phyloP scores from a whole-genome alignment of 2,888 invertebrate genomes.

The Athalia cordata region DNA sequence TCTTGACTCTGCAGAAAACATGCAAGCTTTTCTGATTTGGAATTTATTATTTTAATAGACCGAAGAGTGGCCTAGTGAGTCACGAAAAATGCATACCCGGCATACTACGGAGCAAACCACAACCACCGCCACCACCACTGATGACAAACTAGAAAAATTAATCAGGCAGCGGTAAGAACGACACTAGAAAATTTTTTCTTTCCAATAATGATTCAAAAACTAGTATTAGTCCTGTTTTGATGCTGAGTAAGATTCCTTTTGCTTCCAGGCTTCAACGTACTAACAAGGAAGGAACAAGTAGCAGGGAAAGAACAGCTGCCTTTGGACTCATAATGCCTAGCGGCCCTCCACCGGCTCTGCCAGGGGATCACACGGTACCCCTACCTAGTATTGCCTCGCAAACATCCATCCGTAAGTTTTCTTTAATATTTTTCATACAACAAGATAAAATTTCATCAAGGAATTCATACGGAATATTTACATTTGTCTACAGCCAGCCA shows the following conservation, averaged over 20 bases:
- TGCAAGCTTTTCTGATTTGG: slow-evolving; percentile 5
- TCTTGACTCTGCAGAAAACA: background rate
- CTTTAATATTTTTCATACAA: background rate
- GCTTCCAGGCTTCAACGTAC: slow-evolving; percentile 76
- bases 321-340: slow-evolving; percentile 72
- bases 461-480: slow-evolving; percentile 30
- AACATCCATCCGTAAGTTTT: slow-evolving; percentile 70
- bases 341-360: slow-evolving; percentile 74
- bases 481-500: slow-evolving; percentile 66
- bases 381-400: slow-evolving; percentile 75
- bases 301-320: slow-evolving; percentile 73
- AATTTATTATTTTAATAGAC: slow-evolving; percentile 75
- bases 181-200: slow-evolving; percentile 3
- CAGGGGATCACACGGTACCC: slow-evolving; percentile 76
- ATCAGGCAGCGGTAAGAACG: slow-evolving; percentile 72
- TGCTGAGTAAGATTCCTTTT: background rate
- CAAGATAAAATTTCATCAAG: background rate
- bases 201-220: background rate
- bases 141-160: slow-evolving; percentile 79
- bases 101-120: slow-evolving; percentile 68
- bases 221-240: background rate
- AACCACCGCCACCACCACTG: slow-evolving; percentile 64
- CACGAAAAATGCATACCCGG: slow-evolving; percentile 74
- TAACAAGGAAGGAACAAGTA: slow-evolving; percentile 76
- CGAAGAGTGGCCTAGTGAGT: slow-evolving; percentile 78